phyloP scores from a whole-genome alignment of 2,888 invertebrate genomes.

The Ichneumon xanthorius region DNA sequence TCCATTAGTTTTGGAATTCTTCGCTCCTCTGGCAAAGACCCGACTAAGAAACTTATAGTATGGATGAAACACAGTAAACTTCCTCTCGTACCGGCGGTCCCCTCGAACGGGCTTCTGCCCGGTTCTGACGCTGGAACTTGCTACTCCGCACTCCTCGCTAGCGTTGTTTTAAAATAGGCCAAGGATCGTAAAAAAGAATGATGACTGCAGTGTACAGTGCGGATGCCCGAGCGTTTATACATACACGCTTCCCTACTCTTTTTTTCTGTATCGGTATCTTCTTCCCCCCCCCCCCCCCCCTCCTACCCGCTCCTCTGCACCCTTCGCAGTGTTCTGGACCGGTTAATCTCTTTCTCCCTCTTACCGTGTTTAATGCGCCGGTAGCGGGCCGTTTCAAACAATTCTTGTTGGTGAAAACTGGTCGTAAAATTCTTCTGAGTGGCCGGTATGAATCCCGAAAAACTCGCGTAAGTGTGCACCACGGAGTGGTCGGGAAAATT shows the following conservation, averaged over 20 bases:
- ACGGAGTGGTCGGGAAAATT: slow-evolving; percentile 40
- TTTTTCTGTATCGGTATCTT: slow-evolving; percentile 27
- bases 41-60: slow-evolving; percentile 17
- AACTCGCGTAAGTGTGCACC: slow-evolving; percentile 32
- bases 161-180: slow-evolving; percentile 82
- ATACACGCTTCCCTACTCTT: slow-evolving; percentile 38
- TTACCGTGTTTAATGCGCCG: slow-evolving; percentile 30
- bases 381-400: slow-evolving; percentile 47
- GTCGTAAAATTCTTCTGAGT: slow-evolving; percentile 64
- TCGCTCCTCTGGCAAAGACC: slow-evolving; percentile 42
- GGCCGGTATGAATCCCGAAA: slow-evolving; percentile 51
- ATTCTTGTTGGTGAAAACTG: slow-evolving; percentile 55
- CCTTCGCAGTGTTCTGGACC: slow-evolving; percentile 8
- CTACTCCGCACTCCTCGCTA: slow-evolving; percentile 54
- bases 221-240: slow-evolving; percentile 63
- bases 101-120: slow-evolving; percentile 50
- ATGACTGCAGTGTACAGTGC: slow-evolving; percentile 74
- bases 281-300: background rate
- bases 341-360: slow-evolving; percentile 50
- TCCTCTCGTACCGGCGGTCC: slow-evolving; percentile 46
- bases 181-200: slow-evolving; percentile 81
- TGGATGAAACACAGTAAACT: slow-evolving; percentile 28
- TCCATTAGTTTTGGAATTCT: slow-evolving; percentile 52
- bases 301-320: background rate
- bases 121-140: slow-evolving; percentile 45